Evolutionary conservation across 2,888 invertebrate species (phyloP).

Genomic region (Eristalis pertinax): DNA sequence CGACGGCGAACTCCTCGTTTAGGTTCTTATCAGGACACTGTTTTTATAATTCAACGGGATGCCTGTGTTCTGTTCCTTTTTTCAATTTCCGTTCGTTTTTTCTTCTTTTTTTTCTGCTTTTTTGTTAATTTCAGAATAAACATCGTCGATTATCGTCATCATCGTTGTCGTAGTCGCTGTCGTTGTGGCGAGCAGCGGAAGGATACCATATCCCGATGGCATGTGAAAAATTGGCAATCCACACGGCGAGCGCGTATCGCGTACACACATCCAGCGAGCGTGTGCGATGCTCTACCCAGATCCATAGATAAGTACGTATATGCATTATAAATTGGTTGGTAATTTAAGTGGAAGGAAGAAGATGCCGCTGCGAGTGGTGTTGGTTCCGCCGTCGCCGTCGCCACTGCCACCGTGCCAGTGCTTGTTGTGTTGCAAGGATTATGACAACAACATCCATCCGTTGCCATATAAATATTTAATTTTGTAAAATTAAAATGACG

Average conservation of each 20-base stretch:
- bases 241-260: conserved; percentile 37
- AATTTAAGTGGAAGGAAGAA: conserved; percentile 68
- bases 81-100: background rate
- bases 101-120: background rate
- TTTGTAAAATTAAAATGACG: conserved; percentile 67
- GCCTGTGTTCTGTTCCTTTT: background rate
- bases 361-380: conserved; percentile 1
- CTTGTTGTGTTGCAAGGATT: conserved; percentile 44
- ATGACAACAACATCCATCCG: conserved; percentile 53
- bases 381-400: background rate
- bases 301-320: background rate
- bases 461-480: conserved; percentile 69
- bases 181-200: conserved; percentile 17
- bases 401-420: too few species aligned
- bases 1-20: conserved; percentile 32
- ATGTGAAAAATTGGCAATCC: conserved; percentile 46
- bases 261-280: background rate
- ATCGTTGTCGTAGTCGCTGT: conserved; percentile 6
- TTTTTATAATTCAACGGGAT: conserved; percentile 64
- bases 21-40: conserved; percentile 66
- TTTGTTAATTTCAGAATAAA: conserved; percentile 42
- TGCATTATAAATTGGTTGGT: conserved; percentile 66
- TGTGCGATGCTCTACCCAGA: background rate
- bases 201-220: conserved; percentile 23
- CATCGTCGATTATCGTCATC: conserved; percentile 56